Evolutionary conservation across 1,140 invertebrate genomes (phyloP).

Genomic region (Drosophila ohnishii): DNA sequence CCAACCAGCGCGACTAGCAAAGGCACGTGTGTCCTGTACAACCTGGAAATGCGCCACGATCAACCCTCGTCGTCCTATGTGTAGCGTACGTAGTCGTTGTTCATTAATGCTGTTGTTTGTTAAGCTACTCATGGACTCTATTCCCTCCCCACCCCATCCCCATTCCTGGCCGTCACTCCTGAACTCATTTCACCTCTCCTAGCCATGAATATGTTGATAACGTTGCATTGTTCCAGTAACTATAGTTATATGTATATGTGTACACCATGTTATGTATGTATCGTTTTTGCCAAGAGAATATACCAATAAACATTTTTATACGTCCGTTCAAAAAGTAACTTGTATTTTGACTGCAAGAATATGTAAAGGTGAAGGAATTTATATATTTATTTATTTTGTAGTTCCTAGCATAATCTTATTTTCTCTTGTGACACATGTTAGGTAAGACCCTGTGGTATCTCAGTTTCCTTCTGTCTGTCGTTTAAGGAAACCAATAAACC

Average conservation of each 20-base stretch:
- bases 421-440: background rate
- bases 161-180: background rate
- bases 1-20: constrained; percentile 37
- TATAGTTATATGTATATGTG: constrained; percentile 71
- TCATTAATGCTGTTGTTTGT: constrained; percentile 51
- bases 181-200: constrained; percentile 9
- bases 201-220: constrained; percentile 43
- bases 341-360: background rate
- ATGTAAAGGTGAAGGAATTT: background rate
- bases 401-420: background rate
- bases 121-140: constrained; percentile 37
- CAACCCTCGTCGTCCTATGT: constrained; percentile 39
- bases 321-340: constrained; percentile 48
- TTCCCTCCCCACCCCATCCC: constrained; percentile 11
- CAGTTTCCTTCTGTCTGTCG: too few relatives aligned
- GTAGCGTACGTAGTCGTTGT: constrained; percentile 29
- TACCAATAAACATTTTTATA: constrained; percentile 61
- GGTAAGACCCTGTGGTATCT: background rate
- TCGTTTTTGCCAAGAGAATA: constrained; percentile 42
- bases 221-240: constrained; percentile 53
- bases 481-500: background rate
- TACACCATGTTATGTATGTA: constrained; percentile 60
- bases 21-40: constrained; percentile 60
- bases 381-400: too few relatives aligned
- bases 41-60: constrained; percentile 46